Base-by-base conservation (phyloP, 2,888 invertebrate species). In the Vanessa cardui region DNA sequence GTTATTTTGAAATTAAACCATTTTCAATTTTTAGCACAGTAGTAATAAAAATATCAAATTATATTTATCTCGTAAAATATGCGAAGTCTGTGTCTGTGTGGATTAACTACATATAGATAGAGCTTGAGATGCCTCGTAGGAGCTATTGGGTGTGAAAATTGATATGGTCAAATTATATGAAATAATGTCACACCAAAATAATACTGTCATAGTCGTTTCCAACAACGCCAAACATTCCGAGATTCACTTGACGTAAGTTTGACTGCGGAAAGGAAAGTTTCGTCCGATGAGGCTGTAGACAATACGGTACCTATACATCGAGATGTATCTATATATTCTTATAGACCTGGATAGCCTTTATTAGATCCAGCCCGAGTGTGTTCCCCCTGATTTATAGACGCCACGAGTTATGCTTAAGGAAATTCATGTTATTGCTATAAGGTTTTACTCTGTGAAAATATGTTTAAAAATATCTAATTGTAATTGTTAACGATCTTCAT, bases 241-340 rank as follows among this genome's bases (percentile, higher is more conserved):
- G 82, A 84, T 85, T 83, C 83, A 80, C 83, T 83, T 86, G 89
- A 90, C 89, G 86, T 87, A 89, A 89, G 90, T 90, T 91, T 88
- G 87, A 87, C 86, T 89, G 85, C 77, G 87, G 88, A 88, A 88
- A 87, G 89, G 86, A 90, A 91, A 91, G 87, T 90, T 90, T 87
- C 78, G 80, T 80, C 86, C 85, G 84, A 87, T 85, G 88, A 87
- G 85, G 83, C 84, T 83, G 82, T 82, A 87, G 86, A 89, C 87
- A 88, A 89, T 85, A 82, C 80, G 81, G 79, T 85, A 84, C 81
- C 85, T 84, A 83, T 81, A 85, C 76, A 77, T 76, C 72, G 80
- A 74, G 77, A 78, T 61, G 39, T 60, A 65, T 46, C 44, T 59
- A 33, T 47, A 61, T 47, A 33, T 56, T 46, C 33, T 26, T 54